These are phyloP conservation scores for Phallusia fumigata DNA, from an alignment of 23 tunicate genomes.

Conservation along the genomic window DNA sequence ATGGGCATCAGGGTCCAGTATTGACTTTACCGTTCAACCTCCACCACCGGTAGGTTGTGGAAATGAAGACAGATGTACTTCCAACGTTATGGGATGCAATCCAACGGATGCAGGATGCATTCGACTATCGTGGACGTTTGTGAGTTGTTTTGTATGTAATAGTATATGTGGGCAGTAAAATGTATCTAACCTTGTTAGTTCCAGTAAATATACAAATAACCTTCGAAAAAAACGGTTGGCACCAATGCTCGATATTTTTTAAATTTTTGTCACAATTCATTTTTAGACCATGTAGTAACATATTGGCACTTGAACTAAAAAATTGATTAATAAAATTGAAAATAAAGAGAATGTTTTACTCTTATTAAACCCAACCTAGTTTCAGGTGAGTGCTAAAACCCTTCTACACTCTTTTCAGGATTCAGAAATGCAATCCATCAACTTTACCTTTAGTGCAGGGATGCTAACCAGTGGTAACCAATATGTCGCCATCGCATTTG, in stretches of 20 bases:
- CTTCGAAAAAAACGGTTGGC: background rate
- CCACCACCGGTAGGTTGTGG: background rate
- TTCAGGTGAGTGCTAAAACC: no score
- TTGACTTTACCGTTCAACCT: background rate
- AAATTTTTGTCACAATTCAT: no score
- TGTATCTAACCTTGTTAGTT: background rate
- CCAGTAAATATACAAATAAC: background rate
- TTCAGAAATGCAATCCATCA: background rate
- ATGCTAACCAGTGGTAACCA: slow-evolving; percentile 30
- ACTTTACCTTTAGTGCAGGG: slow-evolving; percentile 50
- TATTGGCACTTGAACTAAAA: no score
- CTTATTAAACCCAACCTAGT: no score
- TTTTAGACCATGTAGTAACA: no score
- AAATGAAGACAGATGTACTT: background rate
- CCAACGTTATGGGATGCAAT: background rate
- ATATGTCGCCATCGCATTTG: slow-evolving; percentile 63
- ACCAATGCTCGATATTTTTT: no score
- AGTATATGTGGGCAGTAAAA: background rate
- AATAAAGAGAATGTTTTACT: no score
- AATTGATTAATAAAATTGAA: no score
- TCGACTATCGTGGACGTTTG: background rate
- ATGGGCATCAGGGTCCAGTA: background rate
- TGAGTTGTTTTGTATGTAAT: background rate
- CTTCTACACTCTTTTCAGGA: background rate
- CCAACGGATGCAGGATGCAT: background rate